These are phyloP conservation scores for Hypselothyrea guttata DNA, from an alignment of 2,888 invertebrate species.

Conservation along the genomic window DNA sequence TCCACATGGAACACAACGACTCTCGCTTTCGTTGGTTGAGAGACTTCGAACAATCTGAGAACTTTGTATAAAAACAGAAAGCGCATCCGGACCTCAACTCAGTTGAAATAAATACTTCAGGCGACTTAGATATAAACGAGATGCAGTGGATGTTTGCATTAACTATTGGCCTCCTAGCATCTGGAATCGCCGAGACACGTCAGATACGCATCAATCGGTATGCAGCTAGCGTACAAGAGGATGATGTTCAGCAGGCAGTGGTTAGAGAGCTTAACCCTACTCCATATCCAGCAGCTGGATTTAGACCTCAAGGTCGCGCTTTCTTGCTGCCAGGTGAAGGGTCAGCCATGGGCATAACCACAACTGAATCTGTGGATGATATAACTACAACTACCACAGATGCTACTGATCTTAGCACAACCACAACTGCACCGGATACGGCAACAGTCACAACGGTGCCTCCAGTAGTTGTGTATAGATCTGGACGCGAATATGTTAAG, in stretches of 20 bases:
- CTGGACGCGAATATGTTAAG: constrained; percentile 37
- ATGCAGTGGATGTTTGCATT: constrained; percentile 44
- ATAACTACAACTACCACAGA: constrained; percentile 53
- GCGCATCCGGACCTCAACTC: constrained; percentile 41
- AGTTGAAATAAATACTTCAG: constrained; percentile 46
- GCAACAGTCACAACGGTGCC: constrained; percentile 10
- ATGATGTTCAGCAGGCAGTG: constrained; percentile 49
- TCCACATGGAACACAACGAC: constrained; percentile 44
- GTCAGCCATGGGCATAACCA: constrained; percentile 45
- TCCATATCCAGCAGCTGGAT: constrained; percentile 72
- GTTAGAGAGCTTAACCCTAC: constrained; percentile 53
- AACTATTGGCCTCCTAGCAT: constrained; percentile 41
- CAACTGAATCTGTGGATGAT: constrained; percentile 54
- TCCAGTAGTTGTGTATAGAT: constrained; percentile 13
- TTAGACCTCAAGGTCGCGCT: constrained; percentile 64
- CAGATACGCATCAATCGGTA: constrained; percentile 77
- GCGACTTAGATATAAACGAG: constrained; percentile 31
- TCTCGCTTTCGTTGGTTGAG: constrained; percentile 60
- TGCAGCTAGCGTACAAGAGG: constrained; percentile 64
- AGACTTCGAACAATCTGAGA: constrained; percentile 56
- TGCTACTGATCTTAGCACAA: constrained; percentile 38
- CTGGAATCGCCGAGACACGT: constrained; percentile 46
- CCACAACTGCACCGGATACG: constrained; percentile 30
- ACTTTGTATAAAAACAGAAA: constrained; percentile 56
- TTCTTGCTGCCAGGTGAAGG: constrained; percentile 67